phyloP scores from a whole-genome alignment of 2,113 vertebrate genomes.

The Bubo bubo region DNA sequence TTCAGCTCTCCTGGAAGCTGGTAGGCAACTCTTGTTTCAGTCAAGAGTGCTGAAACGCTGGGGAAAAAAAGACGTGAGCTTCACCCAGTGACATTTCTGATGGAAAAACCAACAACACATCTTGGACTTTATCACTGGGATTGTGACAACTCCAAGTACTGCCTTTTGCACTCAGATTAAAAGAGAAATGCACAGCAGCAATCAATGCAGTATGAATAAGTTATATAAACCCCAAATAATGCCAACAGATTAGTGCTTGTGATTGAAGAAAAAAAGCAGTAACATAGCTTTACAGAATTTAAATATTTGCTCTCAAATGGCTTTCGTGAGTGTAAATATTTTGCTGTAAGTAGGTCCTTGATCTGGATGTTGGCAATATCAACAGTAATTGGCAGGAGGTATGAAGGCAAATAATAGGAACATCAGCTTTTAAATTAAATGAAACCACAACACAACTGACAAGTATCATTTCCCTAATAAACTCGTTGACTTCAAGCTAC shows the following conservation, averaged over 20 bases:
- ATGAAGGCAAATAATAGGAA: background rate
- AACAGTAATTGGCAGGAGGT: slow-evolving; percentile 50
- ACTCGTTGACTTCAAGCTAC: background rate
- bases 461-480: slow-evolving; percentile 12
- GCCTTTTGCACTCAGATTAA: background rate
- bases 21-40: background rate
- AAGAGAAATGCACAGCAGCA: background rate
- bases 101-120: background rate
- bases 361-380: slow-evolving; percentile 31
- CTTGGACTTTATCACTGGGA: background rate
- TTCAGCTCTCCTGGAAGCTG: background rate
- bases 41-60: background rate
- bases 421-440: slow-evolving; percentile 25
- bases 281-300: background rate
- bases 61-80: background rate
- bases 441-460: background rate
- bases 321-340: slow-evolving; percentile 36
- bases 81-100: background rate
- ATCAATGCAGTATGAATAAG: background rate
- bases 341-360: slow-evolving; percentile 29
- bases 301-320: background rate
- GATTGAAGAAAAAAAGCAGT: background rate
- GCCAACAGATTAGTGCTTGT: background rate
- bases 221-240: background rate
- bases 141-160: background rate